phyloP scores from a whole-genome alignment of 2,113 vertebrate species.

The Psittacula cyanocephala region DNA sequence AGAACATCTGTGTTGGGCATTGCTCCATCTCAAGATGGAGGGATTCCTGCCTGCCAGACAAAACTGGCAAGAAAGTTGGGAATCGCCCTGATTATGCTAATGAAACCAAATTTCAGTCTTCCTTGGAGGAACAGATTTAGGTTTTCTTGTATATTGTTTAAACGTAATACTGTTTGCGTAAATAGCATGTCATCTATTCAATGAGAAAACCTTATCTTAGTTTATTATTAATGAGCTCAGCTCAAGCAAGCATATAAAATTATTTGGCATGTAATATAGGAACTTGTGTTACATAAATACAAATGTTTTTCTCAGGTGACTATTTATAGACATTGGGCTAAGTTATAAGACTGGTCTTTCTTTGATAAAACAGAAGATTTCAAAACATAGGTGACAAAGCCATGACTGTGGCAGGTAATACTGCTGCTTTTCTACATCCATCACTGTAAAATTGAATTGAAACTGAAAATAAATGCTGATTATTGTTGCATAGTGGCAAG shows the following conservation, averaged over 20 bases:
- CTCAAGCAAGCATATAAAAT: background rate
- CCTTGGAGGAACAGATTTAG: background rate
- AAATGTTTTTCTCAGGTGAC: background rate
- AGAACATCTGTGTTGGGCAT: constrained; percentile 55
- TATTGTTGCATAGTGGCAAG: background rate
- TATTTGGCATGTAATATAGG: background rate
- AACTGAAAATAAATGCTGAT: background rate
- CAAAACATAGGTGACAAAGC: background rate
- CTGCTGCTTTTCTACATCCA: background rate
- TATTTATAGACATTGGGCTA: background rate
- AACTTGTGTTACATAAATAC: background rate
- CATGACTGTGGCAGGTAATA: background rate
- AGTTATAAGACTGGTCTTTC: background rate
- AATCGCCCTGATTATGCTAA: constrained; percentile 1
- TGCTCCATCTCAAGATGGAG: constrained; percentile 15
- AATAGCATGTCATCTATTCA: background rate
- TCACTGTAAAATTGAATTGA: background rate
- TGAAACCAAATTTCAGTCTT: background rate
- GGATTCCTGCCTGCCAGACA: constrained; percentile 41
- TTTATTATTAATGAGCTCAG: background rate
- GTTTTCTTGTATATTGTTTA: background rate
- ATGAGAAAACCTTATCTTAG: background rate
- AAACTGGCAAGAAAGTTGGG: constrained; percentile 24
- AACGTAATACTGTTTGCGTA: background rate
- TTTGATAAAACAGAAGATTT: background rate